Percentiles rank a stretch among this genome's conserved stretches.
phyloP scores from a whole-genome alignment of 1,140 invertebrate genomes.

The Bombus haemorrhoidalis region DNA sequence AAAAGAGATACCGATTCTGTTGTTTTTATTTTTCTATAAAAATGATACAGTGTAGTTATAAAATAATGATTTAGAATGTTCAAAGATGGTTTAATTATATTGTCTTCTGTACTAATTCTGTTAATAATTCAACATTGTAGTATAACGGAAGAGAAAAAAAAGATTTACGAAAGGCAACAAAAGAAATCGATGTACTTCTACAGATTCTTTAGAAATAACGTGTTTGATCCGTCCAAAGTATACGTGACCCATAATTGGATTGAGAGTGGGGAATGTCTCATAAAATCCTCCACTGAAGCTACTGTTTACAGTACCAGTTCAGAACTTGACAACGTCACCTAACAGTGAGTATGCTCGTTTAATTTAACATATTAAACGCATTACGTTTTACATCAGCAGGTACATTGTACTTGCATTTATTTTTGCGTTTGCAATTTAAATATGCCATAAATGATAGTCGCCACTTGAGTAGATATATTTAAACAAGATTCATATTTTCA shows the following conservation, averaged over 20 bases:
- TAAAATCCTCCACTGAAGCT: conserved; percentile 61
- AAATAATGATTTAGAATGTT: not conserved
- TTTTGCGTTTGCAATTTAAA: not conserved
- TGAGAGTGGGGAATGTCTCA: conserved; percentile 62
- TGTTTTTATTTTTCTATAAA: not conserved
- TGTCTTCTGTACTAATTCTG: not conserved
- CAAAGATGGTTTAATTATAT: not conserved
- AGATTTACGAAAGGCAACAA: not conserved
- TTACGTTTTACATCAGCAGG: not conserved
- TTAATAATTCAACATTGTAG: not conserved
- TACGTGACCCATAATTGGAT: conserved; percentile 54
- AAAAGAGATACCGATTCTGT: not conserved
- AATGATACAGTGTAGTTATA: not conserved
- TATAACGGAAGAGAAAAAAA: not conserved
- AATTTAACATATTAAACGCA: not conserved
- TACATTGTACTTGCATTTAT: not conserved
- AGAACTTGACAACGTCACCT: conserved; percentile 38
- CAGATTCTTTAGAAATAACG: conserved; percentile 25
- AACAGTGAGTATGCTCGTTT: conserved; percentile 57
- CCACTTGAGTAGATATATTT: no score
- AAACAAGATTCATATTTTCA: not conserved
- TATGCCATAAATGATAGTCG: not conserved
- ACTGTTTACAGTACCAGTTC: conserved; percentile 66
- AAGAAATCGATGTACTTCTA: conserved; percentile 28
- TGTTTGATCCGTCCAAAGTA: conserved; percentile 8